Evolutionary conservation across 2,113 vertebrate species (phyloP), one percentile per base, ranked within the genome.

Genomic region (Cercopithecus mona): DNA sequence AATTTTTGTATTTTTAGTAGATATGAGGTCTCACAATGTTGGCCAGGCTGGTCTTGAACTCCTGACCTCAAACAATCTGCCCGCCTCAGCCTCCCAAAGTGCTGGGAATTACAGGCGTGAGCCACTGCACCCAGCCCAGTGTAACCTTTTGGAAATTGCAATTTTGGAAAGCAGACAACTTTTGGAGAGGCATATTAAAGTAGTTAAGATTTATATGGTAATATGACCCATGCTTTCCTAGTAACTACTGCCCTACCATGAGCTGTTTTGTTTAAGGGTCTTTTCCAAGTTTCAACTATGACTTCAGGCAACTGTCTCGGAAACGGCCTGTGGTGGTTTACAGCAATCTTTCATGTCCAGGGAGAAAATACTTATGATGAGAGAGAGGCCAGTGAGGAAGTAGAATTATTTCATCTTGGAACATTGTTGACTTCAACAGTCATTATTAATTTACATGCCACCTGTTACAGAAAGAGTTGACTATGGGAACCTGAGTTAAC

Each of bases 121-220:
- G 27, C 61, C 61, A 30, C 61, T 6, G 2, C 2, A 64, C 27
- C 61, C 12, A 2, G 61, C 27, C 12, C 1, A 43, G 50, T 52
- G 80, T 48, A 86, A 92, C 40, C 1, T 57, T 79, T 93, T 75
- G 5, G 32, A 30, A 40, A 70, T 17, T 91, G 48, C 32, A 45
- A 8, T 68, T 38, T 94, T 85, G 59, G 76, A 96, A 96, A 83
- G 32, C n/a, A 72, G 38, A n/a, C 75, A 32, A 48, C 30, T 93
- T 83, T 88, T 2, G 10, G 55, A 66, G 18, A 61, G 30, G 7
- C 18, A 66, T 59, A 38, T 64, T 66, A 59, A 96, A 59, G 22
- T 55, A 23, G 12, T 89, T 73, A 48, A 68, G 68, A 45, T 90
- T 76, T 55, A 61, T 11, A 14, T 23, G 32, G 10, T 20, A 32